Conservation (phyloP, 2,888 invertebrate species). For the Meta bourneti region DNA sequence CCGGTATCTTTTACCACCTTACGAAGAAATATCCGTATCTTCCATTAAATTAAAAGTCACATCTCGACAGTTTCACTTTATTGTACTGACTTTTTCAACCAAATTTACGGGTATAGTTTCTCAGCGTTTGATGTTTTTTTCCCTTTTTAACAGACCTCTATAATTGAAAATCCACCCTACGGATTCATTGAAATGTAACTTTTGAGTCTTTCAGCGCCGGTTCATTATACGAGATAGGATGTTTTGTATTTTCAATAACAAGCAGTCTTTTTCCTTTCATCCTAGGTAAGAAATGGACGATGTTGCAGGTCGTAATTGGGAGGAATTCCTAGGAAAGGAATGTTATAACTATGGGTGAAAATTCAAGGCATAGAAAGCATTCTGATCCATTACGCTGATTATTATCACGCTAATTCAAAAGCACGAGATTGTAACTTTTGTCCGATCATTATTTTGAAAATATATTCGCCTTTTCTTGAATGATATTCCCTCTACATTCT, state of each 20-base stretch:
- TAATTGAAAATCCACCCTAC: background rate
- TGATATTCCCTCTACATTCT: too few species aligned
- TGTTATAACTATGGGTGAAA: background rate
- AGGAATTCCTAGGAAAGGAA: background rate
- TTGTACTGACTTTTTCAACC: background rate
- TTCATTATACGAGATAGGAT: constrained; percentile 2
- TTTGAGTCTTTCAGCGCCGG: background rate
- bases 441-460: background rate
- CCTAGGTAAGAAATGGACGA: background rate
- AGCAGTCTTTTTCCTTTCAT: background rate
- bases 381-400: background rate
- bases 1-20: too few species aligned
- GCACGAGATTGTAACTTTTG: background rate
- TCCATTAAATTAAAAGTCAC: background rate
- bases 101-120: background rate
- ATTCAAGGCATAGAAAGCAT: background rate
- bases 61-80: background rate
- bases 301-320: background rate
- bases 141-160: background rate
- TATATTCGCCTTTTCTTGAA: background rate
- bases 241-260: background rate
- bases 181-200: constrained; percentile 7
- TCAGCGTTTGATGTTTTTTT: background rate
- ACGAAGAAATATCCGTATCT: background rate
- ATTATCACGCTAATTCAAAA: background rate